Base-by-base conservation (phyloP, 2,888 invertebrate genomes). In the Microctonus hyperodae region DNA sequence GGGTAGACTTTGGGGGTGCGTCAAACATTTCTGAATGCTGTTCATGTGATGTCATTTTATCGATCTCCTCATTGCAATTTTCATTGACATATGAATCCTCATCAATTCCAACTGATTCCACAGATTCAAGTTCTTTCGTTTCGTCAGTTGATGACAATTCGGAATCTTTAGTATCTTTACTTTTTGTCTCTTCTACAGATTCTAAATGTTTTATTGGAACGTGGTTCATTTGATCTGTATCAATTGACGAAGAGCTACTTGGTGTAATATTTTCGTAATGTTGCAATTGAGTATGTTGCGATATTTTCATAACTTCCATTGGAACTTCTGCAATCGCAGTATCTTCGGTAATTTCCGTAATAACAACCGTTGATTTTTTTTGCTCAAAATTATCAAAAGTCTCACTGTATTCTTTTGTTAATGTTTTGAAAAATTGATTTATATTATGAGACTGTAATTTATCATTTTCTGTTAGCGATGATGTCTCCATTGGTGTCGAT, bases 281-380 rank as follows among this genome's bases (percentile, higher is more conserved):
- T n/a, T 9, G 22, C 9, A 20, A 9, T 50, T 10, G 48, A 22
- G 23, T 23, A n/a, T 25, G 25, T 37, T 53, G 25, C 0, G 6
- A 4, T 1, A 28, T 16, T 31, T 53, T 37, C 0, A 53, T 13
- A 5, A 44, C 44, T 40, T 40, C 16, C 11, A 16, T 7, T 7
- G 9, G 1, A 11, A 11, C 40, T 13, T 23, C 51, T 23, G 11
- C 10, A 25, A 11, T 13, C 13, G 51, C 2, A 13, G 10, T 13
- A 51, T 25, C 25, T 23, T 55, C 61, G 20, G 35, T 51, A 20
- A 65, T 48, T 55, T 65, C 61, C 23, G 61, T 61, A 6, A 65
- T 65, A 1, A 55, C 31, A 1, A 61, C 61, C 9, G 48, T 56
- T 2, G 61, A 65, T 33, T 55, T 53, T 23, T 33, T 44, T 31